These are phyloP conservation scores for Pseudopodoces humilis DNA, from an alignment of 2,113 vertebrate genomes.

Conservation along the genomic window DNA sequence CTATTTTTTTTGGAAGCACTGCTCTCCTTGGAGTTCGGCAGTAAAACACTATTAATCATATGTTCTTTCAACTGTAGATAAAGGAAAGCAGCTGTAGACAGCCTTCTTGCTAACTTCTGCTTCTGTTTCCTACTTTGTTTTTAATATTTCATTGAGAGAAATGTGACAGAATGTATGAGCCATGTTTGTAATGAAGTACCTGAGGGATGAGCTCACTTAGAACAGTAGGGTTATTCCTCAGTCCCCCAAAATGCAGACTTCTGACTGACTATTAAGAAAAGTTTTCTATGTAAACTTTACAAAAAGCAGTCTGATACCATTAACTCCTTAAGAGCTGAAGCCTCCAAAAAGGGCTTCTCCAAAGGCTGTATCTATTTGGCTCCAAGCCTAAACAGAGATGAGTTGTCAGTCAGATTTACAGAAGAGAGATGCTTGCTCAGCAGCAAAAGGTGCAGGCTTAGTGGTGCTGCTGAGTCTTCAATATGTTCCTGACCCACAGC, in stretches of 20 bases:
- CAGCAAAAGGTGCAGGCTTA: neutral
- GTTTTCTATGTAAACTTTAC: neutral
- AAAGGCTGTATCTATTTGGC: neutral
- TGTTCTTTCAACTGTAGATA: neutral
- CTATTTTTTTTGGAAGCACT: neutral
- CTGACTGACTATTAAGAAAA: neutral
- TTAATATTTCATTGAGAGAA: slow-evolving; percentile 17
- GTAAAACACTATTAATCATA: neutral
- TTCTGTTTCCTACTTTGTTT: neutral
- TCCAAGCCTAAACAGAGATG: neutral
- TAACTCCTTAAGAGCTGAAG: neutral
- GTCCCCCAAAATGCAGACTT: neutral
- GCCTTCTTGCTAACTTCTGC: neutral
- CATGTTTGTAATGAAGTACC: neutral
- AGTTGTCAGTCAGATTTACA: neutral
- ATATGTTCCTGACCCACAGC: neutral
- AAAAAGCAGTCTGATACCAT: neutral
- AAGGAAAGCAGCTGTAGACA: neutral
- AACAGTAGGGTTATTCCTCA: neutral
- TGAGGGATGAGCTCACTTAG: neutral
- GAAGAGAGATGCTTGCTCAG: neutral
- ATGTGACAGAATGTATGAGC: neutral
- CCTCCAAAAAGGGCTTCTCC: neutral
- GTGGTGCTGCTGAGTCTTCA: neutral
- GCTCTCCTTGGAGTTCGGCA: neutral